Base-by-base conservation (phyloP, 2,797 vertebrate species). In the Odontamblyopus lacepedii region DNA sequence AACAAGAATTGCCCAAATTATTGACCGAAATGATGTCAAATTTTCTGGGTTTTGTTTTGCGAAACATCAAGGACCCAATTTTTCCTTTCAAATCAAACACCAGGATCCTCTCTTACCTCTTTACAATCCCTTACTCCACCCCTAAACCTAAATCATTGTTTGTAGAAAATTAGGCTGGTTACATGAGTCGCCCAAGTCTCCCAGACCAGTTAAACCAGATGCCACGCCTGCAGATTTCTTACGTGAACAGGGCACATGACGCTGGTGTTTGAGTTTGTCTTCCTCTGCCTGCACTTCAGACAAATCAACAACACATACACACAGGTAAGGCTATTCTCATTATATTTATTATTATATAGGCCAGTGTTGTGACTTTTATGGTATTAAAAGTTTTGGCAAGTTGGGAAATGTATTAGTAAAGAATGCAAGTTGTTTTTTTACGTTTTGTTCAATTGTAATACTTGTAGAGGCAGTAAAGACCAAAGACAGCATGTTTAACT, bases 321-420 rank as follows among this genome's bases (percentile, higher is more conserved):
- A 80, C 89, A 78, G 91, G 92, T 93, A 91, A 88, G 90, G 83
- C 70, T 75, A 78, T 77, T 72, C 78, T 77, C 86, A 27, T 68
- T 27, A 76, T 81, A 73, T 74, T 80, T 2, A 3, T 15, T 48
- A 15, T 48, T 48, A 48, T 15, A 13, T 4, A 48, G 0, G 44
- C 13, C 1, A 48, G 3, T 23, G 11, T n/a, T 23, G 2, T n/a
- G 19, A 0, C 19, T n/a, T 18, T 53, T 53, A 19, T 19, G 13
- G 13, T 44, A 4, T 13, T 44, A 13, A 44, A 44, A n/a, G 77
- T 87, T 81, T 78, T 91, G 83, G 73, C 76, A 67, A 51, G 56
- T 57, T 5, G 2, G 11, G 4, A 15, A 55, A 55, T n/a, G 8
- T 8, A 48, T 15, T 13, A 48, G 3, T 48, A 13, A 44, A 44